Percentiles rank a stretch among this genome's conserved stretches.
phyloP scores from a whole-genome alignment of 2,113 vertebrate genomes.

The Ophthalmolycus amberensis region DNA sequence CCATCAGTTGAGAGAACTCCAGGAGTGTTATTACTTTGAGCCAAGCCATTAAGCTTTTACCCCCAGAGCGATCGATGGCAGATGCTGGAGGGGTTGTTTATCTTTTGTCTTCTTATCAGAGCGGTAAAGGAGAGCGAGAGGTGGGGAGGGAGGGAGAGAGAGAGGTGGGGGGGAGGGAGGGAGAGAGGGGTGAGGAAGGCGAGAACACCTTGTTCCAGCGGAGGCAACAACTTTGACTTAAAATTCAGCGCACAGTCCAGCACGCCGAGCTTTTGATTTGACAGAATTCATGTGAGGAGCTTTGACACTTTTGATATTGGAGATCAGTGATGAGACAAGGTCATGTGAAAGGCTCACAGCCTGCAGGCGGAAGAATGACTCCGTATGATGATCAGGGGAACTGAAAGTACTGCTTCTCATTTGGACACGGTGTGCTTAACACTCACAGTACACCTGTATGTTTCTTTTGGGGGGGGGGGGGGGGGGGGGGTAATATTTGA shows the following conservation, averaged over 20 bases:
- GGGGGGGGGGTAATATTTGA: constrained; percentile 5
- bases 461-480: not conserved
- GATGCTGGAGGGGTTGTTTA: constrained; percentile 76
- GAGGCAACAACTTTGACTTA: constrained; percentile 42
- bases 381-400: constrained; percentile 54
- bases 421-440: constrained; percentile 4
- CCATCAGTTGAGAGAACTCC: constrained; percentile 72
- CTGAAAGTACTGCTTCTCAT: constrained; percentile 44
- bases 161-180: constrained; percentile 17
- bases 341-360: constrained; percentile 57
- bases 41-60: constrained; percentile 78
- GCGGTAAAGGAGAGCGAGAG: constrained; percentile 30
- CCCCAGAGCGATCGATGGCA: constrained; percentile 74
- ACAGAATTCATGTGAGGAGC: constrained; percentile 29
- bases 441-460: constrained; percentile 24
- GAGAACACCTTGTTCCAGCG: constrained; percentile 58
- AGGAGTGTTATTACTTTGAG: constrained; percentile 79
- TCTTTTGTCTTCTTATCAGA: constrained; percentile 82
- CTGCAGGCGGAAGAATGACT: constrained; percentile 40
- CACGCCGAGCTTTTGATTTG: constrained; percentile 31
- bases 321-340: constrained; percentile 64
- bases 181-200: not conserved
- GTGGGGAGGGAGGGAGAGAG: constrained; percentile 23
- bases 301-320: constrained; percentile 48
- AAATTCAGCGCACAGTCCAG: constrained; percentile 37